Evolutionary conservation across 2,888 invertebrate genomes (phyloP).

Genomic region (Neoascia interrupta): DNA sequence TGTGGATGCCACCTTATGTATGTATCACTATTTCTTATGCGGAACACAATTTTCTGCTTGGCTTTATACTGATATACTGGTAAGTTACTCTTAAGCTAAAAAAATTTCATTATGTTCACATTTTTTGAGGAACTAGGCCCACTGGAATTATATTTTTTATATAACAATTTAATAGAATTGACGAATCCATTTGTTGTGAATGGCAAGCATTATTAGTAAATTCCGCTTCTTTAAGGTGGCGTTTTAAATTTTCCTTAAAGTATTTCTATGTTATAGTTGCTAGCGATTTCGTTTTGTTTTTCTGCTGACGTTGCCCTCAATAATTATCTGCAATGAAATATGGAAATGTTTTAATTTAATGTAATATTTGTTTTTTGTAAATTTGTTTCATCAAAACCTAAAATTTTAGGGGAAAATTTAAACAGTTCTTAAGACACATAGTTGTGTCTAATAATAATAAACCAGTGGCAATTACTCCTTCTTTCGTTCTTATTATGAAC

Average conservation of each 20-base stretch:
- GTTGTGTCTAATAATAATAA: too few species aligned
- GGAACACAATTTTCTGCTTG: too few species aligned
- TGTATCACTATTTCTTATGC: too few species aligned
- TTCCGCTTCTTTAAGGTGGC: background rate
- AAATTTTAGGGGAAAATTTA: too few species aligned
- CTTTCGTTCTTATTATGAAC: background rate
- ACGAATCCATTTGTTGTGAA: slow-evolving; percentile 6
- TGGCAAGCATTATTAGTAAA: slow-evolving; percentile 25
- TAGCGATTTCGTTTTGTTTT: slow-evolving; percentile 79
- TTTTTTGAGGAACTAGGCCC: background rate
- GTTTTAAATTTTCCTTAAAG: slow-evolving; percentile 75
- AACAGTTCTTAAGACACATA: too few species aligned
- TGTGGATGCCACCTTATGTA: too few species aligned
- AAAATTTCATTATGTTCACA: background rate
- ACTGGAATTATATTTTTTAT: background rate
- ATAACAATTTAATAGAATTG: slow-evolving; percentile 11
- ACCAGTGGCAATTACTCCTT: too few species aligned
- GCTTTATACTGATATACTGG: too few species aligned
- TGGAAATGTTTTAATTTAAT: background rate
- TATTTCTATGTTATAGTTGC: slow-evolving; percentile 78
- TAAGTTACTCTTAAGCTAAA: background rate
- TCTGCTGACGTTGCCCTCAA: slow-evolving; percentile 79
- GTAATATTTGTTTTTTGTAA: background rate
- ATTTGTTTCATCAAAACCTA: background rate
- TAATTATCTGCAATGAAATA: slow-evolving; percentile 75